Conservation (phyloP, 2,888 invertebrate species). For the Cyclophora punctaria region DNA sequence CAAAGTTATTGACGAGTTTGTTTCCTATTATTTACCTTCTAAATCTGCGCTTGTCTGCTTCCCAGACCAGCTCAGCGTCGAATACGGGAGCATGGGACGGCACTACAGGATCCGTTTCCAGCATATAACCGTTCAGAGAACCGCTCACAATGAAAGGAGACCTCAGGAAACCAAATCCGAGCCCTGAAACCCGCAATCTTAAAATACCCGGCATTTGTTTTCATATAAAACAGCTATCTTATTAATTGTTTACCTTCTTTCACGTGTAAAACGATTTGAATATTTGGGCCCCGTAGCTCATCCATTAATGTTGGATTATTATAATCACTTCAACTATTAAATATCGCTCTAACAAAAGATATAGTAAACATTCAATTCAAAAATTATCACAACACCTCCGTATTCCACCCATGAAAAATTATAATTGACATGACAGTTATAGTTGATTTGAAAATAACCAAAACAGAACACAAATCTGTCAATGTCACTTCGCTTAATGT, state of each 20-base stretch:
- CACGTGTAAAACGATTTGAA: constrained; percentile 79
- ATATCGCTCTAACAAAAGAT: constrained; percentile 1
- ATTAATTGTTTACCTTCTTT: constrained; percentile 72
- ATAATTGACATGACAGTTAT: too few species aligned
- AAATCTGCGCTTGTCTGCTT: constrained; percentile 81
- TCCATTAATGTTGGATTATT: constrained; percentile 61
- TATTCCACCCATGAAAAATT: too few species aligned
- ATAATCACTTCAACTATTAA: background rate
- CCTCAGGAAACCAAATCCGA: constrained; percentile 73
- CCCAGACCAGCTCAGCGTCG: constrained; percentile 86
- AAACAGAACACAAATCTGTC: too few species aligned
- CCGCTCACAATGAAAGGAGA: constrained; percentile 75
- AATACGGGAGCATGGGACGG: constrained; percentile 77
- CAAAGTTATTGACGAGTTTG: background rate
- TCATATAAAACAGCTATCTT: too few species aligned
- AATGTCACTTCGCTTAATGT: too few species aligned
- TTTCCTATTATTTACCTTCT: constrained; percentile 64
- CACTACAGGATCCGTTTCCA: constrained; percentile 80
- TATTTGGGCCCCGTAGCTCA: constrained; percentile 76
- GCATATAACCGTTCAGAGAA: constrained; percentile 77
- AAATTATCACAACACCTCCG: background rate
- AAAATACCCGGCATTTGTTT: background rate
- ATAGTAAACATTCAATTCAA: constrained; percentile 4
- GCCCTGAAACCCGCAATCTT: constrained; percentile 48
- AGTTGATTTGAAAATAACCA: too few species aligned